These are phyloP conservation scores for Drosophila imparisetae DNA, from an alignment of 2,888 invertebrate genomes.

Conservation along the genomic window DNA sequence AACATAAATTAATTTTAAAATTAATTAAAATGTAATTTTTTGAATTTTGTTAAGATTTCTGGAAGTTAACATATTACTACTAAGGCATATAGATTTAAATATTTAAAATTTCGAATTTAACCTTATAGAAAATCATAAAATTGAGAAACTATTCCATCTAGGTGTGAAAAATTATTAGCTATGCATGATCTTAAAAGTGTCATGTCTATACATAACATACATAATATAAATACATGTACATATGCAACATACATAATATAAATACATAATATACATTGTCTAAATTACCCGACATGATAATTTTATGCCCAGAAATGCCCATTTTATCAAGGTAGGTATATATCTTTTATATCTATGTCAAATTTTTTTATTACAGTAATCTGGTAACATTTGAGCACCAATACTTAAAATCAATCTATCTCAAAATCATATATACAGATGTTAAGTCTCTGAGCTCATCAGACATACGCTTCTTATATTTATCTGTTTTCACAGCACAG, in stretches of 20 bases:
- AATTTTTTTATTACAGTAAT: not conserved
- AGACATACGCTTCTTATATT: not conserved
- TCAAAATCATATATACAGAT: not conserved
- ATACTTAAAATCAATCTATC: not conserved
- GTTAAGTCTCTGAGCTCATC: not conserved
- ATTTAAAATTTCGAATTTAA: not conserved
- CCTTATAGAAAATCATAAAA: not conserved
- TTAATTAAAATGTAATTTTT: too few relatives aligned
- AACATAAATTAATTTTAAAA: not conserved
- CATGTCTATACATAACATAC: not conserved
- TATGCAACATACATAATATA: not conserved
- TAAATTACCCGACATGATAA: not conserved
- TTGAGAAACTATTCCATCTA: not conserved
- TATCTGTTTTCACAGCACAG: not conserved
- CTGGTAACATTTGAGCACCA: not conserved
- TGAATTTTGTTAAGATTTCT: too few relatives aligned
- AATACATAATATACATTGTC: not conserved
- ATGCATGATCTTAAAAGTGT: not conserved
- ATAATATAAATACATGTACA: too few relatives aligned
- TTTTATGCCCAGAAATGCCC: not conserved
- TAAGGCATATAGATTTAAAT: not conserved
- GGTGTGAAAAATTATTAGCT: not conserved
- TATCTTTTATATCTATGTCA: not conserved
- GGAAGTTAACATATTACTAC: not conserved
- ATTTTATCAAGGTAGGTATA: not conserved